Percentiles rank a stretch among this genome's conserved stretches.
Conservation (phyloP, 2,888 invertebrate species). For the Gari tellinella region DNA sequence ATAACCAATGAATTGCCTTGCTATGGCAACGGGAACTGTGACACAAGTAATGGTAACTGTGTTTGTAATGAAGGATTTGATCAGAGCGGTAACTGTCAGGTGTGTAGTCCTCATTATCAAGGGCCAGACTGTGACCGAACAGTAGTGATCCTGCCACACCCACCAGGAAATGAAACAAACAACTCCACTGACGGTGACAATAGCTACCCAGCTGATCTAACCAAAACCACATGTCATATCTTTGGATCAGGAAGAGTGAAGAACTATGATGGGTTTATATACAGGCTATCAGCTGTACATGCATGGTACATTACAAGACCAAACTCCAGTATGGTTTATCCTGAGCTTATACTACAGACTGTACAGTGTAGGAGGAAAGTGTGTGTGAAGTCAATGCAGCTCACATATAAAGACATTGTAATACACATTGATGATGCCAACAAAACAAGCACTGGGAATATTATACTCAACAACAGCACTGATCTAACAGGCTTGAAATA, state of each 20-base stretch:
- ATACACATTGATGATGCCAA: constrained; percentile 20
- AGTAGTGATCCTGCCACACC: constrained; percentile 8
- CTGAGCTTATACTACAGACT: constrained; percentile 24
- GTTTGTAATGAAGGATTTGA: constrained; percentile 37
- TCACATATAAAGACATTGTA: constrained; percentile 16
- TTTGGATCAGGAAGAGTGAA: constrained; percentile 19
- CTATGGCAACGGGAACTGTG: constrained; percentile 61
- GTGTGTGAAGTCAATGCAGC: constrained; percentile 17
- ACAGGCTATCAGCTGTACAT: constrained; percentile 6
- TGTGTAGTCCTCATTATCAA: constrained; percentile 39
- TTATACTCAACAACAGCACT: constrained; percentile 19
- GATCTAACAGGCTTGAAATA: constrained; percentile 5
- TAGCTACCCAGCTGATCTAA: neutral
- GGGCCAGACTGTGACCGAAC: constrained; percentile 58
- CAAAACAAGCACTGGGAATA: neutral
- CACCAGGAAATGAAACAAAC: neutral
- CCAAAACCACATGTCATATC: constrained; percentile 21
- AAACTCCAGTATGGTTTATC: neutral
- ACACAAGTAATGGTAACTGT: constrained; percentile 54
- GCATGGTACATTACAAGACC: constrained; percentile 28
- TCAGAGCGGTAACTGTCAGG: constrained; percentile 26
- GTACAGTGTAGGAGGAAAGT: constrained; percentile 31
- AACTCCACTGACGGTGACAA: constrained; percentile 1
- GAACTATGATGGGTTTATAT: constrained; percentile 11
- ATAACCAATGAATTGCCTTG: constrained; percentile 47